These are phyloP conservation scores for Catocala nupta DNA, from an alignment of 2,888 invertebrate genomes.

Conservation along the genomic window DNA sequence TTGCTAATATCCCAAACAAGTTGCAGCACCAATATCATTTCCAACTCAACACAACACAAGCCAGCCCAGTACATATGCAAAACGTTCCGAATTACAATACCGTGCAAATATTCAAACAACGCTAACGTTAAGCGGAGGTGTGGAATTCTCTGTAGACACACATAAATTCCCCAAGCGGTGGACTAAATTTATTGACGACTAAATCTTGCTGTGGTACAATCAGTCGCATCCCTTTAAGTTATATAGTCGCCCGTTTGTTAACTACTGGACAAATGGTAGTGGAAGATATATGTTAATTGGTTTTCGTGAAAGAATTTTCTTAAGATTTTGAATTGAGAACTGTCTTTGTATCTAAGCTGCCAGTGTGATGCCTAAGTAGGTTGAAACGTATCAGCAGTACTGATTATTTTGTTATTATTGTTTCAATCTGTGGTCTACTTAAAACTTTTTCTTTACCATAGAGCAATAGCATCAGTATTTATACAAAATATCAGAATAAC, in stretches of 20 bases:
- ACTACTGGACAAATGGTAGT: slow-evolving; percentile 24
- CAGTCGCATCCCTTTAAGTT: slow-evolving; percentile 29
- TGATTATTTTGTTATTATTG: too few relatives aligned
- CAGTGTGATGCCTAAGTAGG: too few relatives aligned
- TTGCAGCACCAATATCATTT: not conserved
- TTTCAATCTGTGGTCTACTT: too few relatives aligned
- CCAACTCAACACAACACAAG: slow-evolving; percentile 1
- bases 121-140: slow-evolving; percentile 39
- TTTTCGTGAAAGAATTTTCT: not conserved
- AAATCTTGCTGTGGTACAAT: slow-evolving; percentile 54
- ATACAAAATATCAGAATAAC: too few relatives aligned
- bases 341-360: too few relatives aligned
- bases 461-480: too few relatives aligned
- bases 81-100: slow-evolving; percentile 17
- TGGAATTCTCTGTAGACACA: slow-evolving; percentile 45
- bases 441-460: too few relatives aligned
- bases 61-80: slow-evolving; percentile 11
- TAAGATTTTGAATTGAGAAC: too few relatives aligned
- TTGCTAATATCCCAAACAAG: too few relatives aligned
- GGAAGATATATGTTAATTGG: slow-evolving; percentile 8
- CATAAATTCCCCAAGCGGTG: slow-evolving; percentile 43
- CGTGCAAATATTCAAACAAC: slow-evolving; percentile 35
- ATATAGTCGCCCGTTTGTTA: slow-evolving; percentile 37
- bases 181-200: slow-evolving; percentile 51
- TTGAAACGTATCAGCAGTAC: too few relatives aligned